Percentiles rank a stretch among this genome's conserved stretches.
Conservation (phyloP, 2,888 invertebrate genomes). For the Heterodera filipjevi region DNA sequence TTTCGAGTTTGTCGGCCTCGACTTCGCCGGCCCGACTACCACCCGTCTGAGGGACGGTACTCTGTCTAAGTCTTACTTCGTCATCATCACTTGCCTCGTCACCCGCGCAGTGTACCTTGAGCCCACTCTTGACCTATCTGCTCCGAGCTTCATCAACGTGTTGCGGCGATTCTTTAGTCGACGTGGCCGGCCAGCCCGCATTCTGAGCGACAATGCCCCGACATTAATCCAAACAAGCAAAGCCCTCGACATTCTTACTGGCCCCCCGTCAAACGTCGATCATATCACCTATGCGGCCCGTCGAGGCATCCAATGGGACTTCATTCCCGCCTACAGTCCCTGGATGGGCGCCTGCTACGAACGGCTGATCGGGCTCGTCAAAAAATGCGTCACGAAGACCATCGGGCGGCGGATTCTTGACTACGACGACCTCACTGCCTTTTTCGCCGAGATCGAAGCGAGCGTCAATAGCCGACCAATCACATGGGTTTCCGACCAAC, state of each 20-base stretch:
- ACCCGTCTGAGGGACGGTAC: constrained; percentile 18
- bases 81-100: constrained; percentile 18
- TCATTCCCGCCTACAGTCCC: too few species aligned
- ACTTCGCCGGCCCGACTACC: constrained; percentile 31
- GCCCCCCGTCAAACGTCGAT: constrained; percentile 40
- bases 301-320: background rate
- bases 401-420: background rate
- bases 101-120: constrained; percentile 24
- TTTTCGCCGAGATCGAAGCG: too few species aligned
- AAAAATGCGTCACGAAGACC: background rate
- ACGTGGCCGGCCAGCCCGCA: too few species aligned
- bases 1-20: constrained; percentile 43
- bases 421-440: too few species aligned
- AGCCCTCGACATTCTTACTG: too few species aligned
- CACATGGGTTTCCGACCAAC: too few species aligned
- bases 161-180: background rate
- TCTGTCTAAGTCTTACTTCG: too few species aligned
- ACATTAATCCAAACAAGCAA: too few species aligned
- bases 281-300: constrained; percentile 58
- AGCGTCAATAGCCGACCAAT: too few species aligned
- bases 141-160: background rate
- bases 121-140: background rate
- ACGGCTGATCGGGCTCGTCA: constrained; percentile 19
- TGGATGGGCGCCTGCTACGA: constrained; percentile 30
- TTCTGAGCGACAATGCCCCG: too few species aligned